Evolutionary conservation across 2,888 invertebrate genomes (phyloP).

Genomic region (Dorcus hopei): DNA sequence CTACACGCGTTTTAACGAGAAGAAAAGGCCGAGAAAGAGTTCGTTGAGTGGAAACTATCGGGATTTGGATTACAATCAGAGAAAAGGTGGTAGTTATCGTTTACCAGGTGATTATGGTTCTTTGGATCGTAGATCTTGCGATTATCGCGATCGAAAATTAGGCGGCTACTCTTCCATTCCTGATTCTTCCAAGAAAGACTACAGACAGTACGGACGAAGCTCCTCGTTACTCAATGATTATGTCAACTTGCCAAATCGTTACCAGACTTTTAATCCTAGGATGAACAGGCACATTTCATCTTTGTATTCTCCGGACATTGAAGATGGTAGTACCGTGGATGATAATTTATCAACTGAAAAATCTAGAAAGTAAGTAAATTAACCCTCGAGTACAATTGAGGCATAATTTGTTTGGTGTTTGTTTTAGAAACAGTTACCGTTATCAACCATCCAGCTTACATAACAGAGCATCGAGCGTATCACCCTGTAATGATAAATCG

Average conservation of each 20-base stretch:
- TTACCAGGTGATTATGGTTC: conserved; percentile 36
- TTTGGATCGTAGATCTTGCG: conserved; percentile 36
- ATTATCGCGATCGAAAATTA: conserved; percentile 29
- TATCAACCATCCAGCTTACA: conserved; percentile 20
- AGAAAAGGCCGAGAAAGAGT: conserved; percentile 68
- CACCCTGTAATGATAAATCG: conserved; percentile 14
- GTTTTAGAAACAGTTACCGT: conserved; percentile 19
- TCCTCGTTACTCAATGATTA: conserved; percentile 43
- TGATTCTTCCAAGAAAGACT: conserved; percentile 29
- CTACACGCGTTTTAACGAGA: conserved; percentile 84
- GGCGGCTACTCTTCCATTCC: conserved; percentile 33
- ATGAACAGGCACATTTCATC: conserved; percentile 37
- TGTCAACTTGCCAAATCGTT: conserved; percentile 44
- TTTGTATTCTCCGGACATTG: conserved; percentile 39
- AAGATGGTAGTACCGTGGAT: conserved; percentile 40
- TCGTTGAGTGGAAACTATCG: conserved; percentile 56
- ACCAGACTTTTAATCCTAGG: conserved; percentile 45
- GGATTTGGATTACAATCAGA: conserved; percentile 36
- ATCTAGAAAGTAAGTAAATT: conserved; percentile 43
- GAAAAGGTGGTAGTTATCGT: conserved; percentile 20
- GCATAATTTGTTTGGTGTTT: background rate
- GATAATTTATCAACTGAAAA: conserved; percentile 41
- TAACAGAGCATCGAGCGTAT: conserved; percentile 15
- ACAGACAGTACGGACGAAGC: conserved; percentile 38
- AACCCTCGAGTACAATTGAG: background rate